phyloP scores from a whole-genome alignment of 2,797 vertebrate species.

The Thripadectes ignobilis region DNA sequence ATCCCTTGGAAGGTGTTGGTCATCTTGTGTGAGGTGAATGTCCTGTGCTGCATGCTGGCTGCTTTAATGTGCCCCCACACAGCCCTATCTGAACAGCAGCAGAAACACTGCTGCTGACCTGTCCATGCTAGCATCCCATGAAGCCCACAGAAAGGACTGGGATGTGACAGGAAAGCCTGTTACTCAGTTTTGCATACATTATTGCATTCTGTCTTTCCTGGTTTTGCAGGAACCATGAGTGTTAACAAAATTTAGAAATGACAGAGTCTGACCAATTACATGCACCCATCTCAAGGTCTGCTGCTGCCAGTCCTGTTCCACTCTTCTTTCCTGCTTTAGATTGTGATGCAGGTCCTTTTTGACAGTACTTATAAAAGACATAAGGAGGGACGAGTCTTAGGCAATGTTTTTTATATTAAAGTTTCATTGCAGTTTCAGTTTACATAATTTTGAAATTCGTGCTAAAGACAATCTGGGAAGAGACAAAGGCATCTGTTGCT shows the following conservation, averaged over 20 bases:
- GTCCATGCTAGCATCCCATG: neutral
- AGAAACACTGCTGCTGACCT: neutral
- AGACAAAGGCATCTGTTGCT: neutral
- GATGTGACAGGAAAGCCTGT: neutral
- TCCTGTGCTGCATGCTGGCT: neutral
- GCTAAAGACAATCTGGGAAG: neutral
- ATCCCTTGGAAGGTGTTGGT: neutral
- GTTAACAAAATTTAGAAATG: neutral
- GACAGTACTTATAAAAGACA: neutral
- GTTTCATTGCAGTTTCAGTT: neutral
- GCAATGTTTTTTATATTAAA: neutral
- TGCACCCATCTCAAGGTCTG: neutral
- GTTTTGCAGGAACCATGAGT: neutral
- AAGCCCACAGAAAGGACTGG: neutral
- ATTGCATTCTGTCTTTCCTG: neutral
- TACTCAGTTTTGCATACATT: neutral
- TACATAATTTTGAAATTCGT: neutral
- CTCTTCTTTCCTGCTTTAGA: neutral
- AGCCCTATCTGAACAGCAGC: neutral
- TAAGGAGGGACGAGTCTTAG: neutral
- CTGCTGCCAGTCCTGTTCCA: neutral
- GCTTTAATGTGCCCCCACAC: neutral
- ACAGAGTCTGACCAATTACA: neutral
- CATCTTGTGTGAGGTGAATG: no score
- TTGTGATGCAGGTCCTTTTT: neutral